These are phyloP conservation scores for Eristalis tenax DNA, from an alignment of 2,888 invertebrate genomes.

Conservation along the genomic window DNA sequence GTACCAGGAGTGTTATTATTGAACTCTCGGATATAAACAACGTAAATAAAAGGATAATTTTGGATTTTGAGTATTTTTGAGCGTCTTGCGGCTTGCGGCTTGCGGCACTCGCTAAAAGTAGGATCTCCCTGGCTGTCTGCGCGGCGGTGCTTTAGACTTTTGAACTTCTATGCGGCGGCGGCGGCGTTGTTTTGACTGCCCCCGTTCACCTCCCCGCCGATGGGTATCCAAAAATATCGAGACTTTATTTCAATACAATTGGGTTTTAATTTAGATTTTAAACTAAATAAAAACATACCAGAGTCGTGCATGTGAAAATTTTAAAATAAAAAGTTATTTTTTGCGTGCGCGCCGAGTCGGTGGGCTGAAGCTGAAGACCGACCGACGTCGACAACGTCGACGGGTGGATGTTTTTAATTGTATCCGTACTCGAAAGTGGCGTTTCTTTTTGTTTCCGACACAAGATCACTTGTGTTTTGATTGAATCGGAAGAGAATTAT, in stretches of 20 bases:
- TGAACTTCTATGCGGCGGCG: slow-evolving; percentile 48
- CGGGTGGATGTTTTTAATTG: slow-evolving; percentile 70
- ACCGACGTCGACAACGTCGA: neutral
- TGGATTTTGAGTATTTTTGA: slow-evolving; percentile 63
- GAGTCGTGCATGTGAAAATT: slow-evolving; percentile 58
- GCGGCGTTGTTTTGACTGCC: slow-evolving; percentile 12
- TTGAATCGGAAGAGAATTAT: slow-evolving; percentile 33
- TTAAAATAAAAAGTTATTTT: slow-evolving; percentile 70
- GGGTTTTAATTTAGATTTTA: slow-evolving; percentile 69
- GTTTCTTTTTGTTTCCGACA: slow-evolving; percentile 41
- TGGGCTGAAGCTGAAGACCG: neutral
- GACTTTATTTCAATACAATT: slow-evolving; percentile 72
- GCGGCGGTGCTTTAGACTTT: slow-evolving; percentile 39
- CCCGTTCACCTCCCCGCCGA: slow-evolving; percentile 4
- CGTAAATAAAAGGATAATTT: slow-evolving; percentile 71
- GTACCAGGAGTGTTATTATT: slow-evolving; percentile 64
- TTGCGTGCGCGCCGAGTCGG: slow-evolving; percentile 56
- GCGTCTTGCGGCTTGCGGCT: neutral
- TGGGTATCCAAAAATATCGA: slow-evolving; percentile 68
- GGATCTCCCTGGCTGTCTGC: slow-evolving; percentile 65
- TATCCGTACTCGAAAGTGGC: slow-evolving; percentile 42
- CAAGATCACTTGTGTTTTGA: slow-evolving; percentile 66
- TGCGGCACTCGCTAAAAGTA: slow-evolving; percentile 62
- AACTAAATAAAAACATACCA: slow-evolving; percentile 66
- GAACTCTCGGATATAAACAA: slow-evolving; percentile 63